Base-by-base conservation (phyloP, 2,888 invertebrate genomes). In the Lochmaea capreae region DNA sequence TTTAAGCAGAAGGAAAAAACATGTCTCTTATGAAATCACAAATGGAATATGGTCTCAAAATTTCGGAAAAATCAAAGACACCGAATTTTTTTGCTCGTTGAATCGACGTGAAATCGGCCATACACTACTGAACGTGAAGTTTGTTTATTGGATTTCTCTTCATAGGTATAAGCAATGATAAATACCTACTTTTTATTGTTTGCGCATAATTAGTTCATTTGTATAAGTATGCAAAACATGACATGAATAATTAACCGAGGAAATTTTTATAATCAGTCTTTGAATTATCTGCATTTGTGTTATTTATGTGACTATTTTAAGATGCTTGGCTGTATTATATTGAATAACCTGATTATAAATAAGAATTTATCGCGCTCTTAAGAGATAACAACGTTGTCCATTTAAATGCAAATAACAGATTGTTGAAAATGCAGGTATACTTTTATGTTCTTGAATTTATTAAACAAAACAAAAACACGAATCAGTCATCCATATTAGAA, bases 301-400 rank as follows among this genome's bases (percentile, higher is more conserved):
- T 49, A 49, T 49, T 49, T n/a, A 49, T 46, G 49, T 49, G 49
- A 49, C 49, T 49, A n/a, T 49, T 49, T n/a, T 49, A n/a, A 14
- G n/a, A 49, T 49, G 14, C 14, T 49, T 49, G n/a, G n/a, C n/a
- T 49, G 11, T 49, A 4, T n/a, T n/a, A 49, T 46, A 46, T 46
- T 46, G 14, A 46, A 46, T 46, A 46, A 14, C 2, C 46, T 46
- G 12, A 46, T 12, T 46, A 46, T 46, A 46, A 46, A 46, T 46
- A 12, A 14, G 12, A 46, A 46, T 46, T 46, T 46, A 46, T 46
- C 46, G 0, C 12, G 46, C 3, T 12, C 46, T 46, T 46, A 14
- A 46, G 46, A 46, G 4, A 46, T 14, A 46, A 46, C 46, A 46
- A 12, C 12, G 46, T 46, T 12, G 46, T 46, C 14, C 11, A 46